These are phyloP conservation scores for Holacanthus passer DNA, from an alignment of 2,113 vertebrate species.

Conservation along the genomic window DNA sequence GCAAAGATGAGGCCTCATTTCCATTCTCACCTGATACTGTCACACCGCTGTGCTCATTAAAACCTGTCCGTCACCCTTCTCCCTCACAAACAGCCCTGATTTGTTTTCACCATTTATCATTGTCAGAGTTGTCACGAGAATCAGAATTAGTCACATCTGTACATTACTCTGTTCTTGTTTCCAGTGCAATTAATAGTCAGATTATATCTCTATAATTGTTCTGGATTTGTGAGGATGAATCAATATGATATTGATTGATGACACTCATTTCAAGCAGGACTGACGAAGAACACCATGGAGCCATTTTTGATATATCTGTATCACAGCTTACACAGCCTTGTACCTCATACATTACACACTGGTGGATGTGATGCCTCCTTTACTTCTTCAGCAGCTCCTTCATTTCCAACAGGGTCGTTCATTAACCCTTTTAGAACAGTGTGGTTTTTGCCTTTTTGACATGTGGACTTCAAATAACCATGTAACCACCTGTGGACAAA, in stretches of 20 bases:
- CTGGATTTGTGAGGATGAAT: constrained; percentile 30
- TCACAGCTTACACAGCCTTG: background rate
- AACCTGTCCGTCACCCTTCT: constrained; percentile 79
- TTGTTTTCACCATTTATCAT: constrained; percentile 80
- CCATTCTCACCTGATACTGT: constrained; percentile 81
- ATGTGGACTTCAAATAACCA: background rate
- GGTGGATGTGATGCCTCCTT: background rate
- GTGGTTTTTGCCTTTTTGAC: background rate
- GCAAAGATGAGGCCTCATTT: constrained; percentile 78
- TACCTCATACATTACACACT: background rate
- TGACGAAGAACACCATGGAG: background rate
- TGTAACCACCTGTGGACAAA: background rate
- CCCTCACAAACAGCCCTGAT: constrained; percentile 61
- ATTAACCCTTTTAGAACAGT: background rate
- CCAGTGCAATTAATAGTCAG: constrained; percentile 55
- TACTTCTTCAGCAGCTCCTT: background rate
- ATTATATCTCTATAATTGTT: constrained; percentile 49
- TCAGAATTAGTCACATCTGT: constrained; percentile 64
- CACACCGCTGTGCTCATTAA: constrained; percentile 82
- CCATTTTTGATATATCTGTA: background rate
- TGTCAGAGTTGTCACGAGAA: constrained; percentile 79
- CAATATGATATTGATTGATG: constrained; percentile 40
- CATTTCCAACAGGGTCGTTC: background rate
- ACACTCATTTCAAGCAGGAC: background rate
- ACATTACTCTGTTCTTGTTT: constrained; percentile 49